phyloP scores from a whole-genome alignment of 1,140 invertebrate genomes.

The Chelonus insularis region DNA sequence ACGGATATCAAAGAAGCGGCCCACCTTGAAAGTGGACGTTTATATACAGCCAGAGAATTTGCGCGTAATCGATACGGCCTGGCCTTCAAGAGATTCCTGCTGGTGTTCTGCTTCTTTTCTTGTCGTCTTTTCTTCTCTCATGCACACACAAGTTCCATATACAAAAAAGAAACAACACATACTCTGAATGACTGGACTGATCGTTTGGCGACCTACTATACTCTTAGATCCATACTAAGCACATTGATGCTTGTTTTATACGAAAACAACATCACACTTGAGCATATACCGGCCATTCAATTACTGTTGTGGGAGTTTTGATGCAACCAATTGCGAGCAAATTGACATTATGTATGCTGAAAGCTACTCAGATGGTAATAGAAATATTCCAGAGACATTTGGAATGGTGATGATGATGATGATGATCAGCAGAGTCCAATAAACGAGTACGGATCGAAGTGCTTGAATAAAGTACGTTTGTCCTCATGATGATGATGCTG shows the following conservation, averaged over 20 bases:
- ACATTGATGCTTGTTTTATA: conserved; percentile 5
- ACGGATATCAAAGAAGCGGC: conserved; percentile 29
- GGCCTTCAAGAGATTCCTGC: conserved; percentile 24
- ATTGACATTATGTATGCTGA: not conserved
- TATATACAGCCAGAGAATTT: conserved; percentile 21
- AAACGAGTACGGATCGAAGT: too few relatives aligned
- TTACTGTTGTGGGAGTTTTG: not conserved
- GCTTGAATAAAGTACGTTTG: too few relatives aligned
- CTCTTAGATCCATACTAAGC: not conserved
- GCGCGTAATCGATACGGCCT: conserved; percentile 28
- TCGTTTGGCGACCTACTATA: not conserved
- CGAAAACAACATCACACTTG: not conserved
- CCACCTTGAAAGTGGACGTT: conserved; percentile 29
- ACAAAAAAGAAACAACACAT: not conserved
- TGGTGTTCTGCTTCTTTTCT: conserved; percentile 13
- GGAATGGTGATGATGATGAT: too few relatives aligned
- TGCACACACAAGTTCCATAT: not conserved
- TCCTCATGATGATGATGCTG: too few relatives aligned
- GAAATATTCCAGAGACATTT: too few relatives aligned
- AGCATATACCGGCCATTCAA: not conserved
- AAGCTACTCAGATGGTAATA: not conserved
- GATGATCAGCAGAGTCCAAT: too few relatives aligned
- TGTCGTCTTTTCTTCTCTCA: not conserved
- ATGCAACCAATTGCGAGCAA: not conserved
- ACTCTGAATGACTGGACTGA: not conserved